These are phyloP conservation scores for Erebia aethiops DNA, from an alignment of 2,888 invertebrate genomes.

Conservation along the genomic window DNA sequence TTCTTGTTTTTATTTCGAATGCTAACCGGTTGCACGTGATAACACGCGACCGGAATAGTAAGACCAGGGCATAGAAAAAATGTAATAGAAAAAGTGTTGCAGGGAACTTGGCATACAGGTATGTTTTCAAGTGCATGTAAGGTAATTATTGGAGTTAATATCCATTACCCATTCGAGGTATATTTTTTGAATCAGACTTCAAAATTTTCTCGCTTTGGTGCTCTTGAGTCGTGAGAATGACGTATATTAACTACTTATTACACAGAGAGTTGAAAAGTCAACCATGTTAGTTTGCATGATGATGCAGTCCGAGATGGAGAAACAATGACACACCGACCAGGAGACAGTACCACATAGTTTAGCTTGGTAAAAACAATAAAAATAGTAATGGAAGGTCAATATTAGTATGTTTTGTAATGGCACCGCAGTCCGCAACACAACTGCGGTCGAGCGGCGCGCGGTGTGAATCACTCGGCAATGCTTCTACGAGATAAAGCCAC, in stretches of 20 bases:
- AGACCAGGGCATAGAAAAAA: neutral
- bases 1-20: neutral
- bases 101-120: neutral
- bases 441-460: too few relatives aligned
- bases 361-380: neutral
- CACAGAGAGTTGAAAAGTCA: too few relatives aligned
- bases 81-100: neutral
- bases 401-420: neutral
- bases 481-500: neutral
- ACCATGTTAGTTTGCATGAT: neutral
- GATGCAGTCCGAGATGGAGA: neutral
- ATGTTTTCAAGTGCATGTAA: too few relatives aligned
- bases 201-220: too few relatives aligned
- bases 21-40: conserved; percentile 2
- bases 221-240: too few relatives aligned
- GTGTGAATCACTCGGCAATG: neutral
- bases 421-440: too few relatives aligned
- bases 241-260: too few relatives aligned
- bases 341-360: neutral
- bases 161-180: too few relatives aligned
- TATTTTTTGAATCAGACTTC: too few relatives aligned
- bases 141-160: too few relatives aligned
- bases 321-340: neutral
- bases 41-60: neutral
- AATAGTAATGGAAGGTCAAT: neutral